Evolutionary conservation across 2,797 vertebrate species (phyloP), one percentile per base, ranked within the genome.

Genomic region (Catostomus latipinnis): DNA sequence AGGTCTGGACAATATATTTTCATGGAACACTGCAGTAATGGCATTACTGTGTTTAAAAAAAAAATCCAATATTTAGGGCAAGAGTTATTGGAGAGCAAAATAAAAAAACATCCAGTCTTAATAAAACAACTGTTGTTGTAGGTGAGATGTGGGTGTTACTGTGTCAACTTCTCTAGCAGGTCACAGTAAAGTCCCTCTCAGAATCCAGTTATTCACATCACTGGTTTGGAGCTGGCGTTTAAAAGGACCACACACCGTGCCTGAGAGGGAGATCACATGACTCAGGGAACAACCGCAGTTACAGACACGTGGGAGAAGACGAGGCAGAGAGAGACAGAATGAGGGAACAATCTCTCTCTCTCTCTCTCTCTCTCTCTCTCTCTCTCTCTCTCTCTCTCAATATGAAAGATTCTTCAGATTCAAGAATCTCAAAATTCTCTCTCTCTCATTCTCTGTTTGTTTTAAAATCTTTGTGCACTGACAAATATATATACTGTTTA

Each of bases 161-260:
- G 34, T 34, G 34, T 34, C 34, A 75, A 7, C 6, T 14, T 52
- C 49, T 54, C 71, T 8, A 67, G 18, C 43, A 56, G 49, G 58
- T 48, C 67, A 14, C 18, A 53, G 61, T 56, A 45, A 68, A 75
- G 66, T 48, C 13, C 34, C 60, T 61, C 61, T 74, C 52, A 68
- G 54, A 63, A 70, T 76, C 71, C 67, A 72, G 71, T 62, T 53
- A 79, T 76, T 63, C 72, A 80, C 63, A 61, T 45, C 68, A 71
- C 7, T 57, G 75, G 65, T 54, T 65, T 74, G 16, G 58, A 61
- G 60, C 71, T 57, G 43, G 53, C 60, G 10, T 34, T 46, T 53
- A 63, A 62, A n/a, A 10, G 13, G 76, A 80, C 80, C 83, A 82
- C 67, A 76, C 80, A 83, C 14, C 71, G 0, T 22, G 61, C 58